Base-by-base conservation (phyloP, 1,140 invertebrate species). In the Brachionus paranguensis region DNA sequence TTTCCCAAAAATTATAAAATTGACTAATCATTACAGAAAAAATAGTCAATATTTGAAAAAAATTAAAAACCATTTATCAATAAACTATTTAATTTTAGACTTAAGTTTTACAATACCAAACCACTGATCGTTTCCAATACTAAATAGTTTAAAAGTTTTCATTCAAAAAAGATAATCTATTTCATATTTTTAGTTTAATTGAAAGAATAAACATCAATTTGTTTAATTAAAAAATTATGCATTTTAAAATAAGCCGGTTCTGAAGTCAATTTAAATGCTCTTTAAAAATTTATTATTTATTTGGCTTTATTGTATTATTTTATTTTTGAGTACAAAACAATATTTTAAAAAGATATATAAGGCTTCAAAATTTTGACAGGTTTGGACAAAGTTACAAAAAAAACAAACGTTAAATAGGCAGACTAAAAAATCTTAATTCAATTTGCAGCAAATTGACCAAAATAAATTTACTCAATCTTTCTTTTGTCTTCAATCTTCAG, bases 371-470 rank as follows among this genome's bases (percentile, higher is more conserved):
- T 60, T 60, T 60, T 55, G 53, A 55, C 53, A 55, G 53, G 53
- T 55, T 55, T 60, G 53, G 53, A 6, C 53, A 60, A 60, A 60
- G 53, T 60, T 20, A 27, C 53, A 60, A 50, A 20, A n/a, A 68
- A 68, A 68, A 14, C 27, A 68, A 29, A 12, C 10, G 5, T 41
- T 11, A 41, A 68, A 68, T 24, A 72, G 17, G 41, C 68, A 72
- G 37, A 72, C 68, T 17, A 14, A 33, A 41, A 33, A 68, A 68
- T 33, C 27, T 24, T n/a, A 68, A 68, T 68, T 68, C 10, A 72
- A 72, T 43, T 72, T 72, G 68, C 68, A 43, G 37, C 37, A 45
- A 72, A 72, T 72, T 72, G 68, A 72, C 68, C 68, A 72, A 72
- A 72, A 72, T 43, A 41, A 72, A 72, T 43, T 72, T 41, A 60